Evolutionary conservation across 1,140 invertebrate genomes (phyloP).

Genomic region (Stenopsyche tienmushanensis): DNA sequence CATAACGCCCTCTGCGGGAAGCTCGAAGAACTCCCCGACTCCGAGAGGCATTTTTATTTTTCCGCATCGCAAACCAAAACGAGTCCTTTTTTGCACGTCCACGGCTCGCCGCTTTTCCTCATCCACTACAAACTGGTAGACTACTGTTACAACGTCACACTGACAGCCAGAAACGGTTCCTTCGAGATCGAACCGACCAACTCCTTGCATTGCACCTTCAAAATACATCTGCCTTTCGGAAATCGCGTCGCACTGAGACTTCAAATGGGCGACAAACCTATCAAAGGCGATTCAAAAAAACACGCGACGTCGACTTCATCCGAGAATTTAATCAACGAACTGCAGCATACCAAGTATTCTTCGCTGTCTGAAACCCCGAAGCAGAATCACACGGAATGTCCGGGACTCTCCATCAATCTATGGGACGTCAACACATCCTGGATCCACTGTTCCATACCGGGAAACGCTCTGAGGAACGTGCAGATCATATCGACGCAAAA

Average conservation of each 20-base stretch:
- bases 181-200: constrained; percentile 58
- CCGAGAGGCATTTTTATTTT: constrained; percentile 59
- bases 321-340: constrained; percentile 13
- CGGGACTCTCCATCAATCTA: constrained; percentile 56
- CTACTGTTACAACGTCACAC: constrained; percentile 65
- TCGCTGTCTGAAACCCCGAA: constrained; percentile 34
- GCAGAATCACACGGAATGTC: constrained; percentile 47
- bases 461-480: constrained; percentile 56
- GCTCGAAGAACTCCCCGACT: constrained; percentile 60
- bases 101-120: constrained; percentile 62
- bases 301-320: constrained; percentile 5
- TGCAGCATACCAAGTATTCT: constrained; percentile 29
- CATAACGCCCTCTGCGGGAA: constrained; percentile 58
- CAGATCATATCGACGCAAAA: constrained; percentile 60
- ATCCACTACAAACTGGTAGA: constrained; percentile 62
- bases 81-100: constrained; percentile 52
- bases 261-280: constrained; percentile 53
- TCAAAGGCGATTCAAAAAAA: constrained; percentile 20
- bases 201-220: constrained; percentile 61
- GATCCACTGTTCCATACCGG: constrained; percentile 59
- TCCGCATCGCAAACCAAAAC: constrained; percentile 46
- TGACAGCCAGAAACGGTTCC: constrained; percentile 60
- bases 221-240: constrained; percentile 64
- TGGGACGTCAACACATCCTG: constrained; percentile 57
- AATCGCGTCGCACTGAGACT: constrained; percentile 59